Evolutionary conservation across 2,113 vertebrate genomes (phyloP).

Genomic region (Rhombomys opimus): DNA sequence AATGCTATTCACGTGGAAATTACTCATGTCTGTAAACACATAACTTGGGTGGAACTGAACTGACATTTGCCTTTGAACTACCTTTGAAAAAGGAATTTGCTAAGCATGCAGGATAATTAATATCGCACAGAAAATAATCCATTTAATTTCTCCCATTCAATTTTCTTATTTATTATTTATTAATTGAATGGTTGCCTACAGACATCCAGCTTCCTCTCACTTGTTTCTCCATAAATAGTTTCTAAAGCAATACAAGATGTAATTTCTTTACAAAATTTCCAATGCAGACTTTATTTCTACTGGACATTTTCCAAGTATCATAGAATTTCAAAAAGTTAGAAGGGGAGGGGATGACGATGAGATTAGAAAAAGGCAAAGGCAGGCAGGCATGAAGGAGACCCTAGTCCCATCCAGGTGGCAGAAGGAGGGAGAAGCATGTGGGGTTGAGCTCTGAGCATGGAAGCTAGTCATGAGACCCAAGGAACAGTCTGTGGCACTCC

Average conservation of each 20-base stretch:
- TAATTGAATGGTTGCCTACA: neutral
- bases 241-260: neutral
- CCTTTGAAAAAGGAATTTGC: slow-evolving; percentile 30
- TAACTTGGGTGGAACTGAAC: neutral
- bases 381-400: accelerated
- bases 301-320: neutral
- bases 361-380: accelerated
- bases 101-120: neutral
- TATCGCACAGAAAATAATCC: neutral
- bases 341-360: too few species aligned
- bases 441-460: accelerated
- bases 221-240: neutral
- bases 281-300: neutral
- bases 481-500: accelerated
- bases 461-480: accelerated
- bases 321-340: neutral
- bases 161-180: neutral
- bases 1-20: neutral
- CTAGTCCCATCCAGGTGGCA: accelerated
- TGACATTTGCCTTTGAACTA: slow-evolving; percentile 48
- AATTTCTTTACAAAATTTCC: neutral
- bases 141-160: neutral
- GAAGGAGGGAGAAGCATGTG: accelerated
- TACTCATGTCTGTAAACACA: neutral
- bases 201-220: neutral